phyloP scores from a whole-genome alignment of 2,113 vertebrate genomes.

The Campylomormyrus tamandua region DNA sequence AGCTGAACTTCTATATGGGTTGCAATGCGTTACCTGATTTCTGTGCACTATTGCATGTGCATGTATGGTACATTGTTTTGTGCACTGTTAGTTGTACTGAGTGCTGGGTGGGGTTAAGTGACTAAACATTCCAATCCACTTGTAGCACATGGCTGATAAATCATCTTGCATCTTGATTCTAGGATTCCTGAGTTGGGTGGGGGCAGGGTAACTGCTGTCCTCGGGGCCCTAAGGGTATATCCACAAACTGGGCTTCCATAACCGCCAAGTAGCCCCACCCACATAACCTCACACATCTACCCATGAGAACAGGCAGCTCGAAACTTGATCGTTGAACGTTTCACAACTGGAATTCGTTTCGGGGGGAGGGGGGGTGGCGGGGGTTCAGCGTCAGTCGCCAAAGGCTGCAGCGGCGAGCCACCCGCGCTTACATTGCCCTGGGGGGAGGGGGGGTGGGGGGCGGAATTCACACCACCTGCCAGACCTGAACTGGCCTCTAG shows the following conservation, averaged over 20 bases:
- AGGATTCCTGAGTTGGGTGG: not conserved
- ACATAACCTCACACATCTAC: not conserved
- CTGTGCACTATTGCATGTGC: not conserved
- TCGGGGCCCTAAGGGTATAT: not conserved
- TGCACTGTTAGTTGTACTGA: not conserved
- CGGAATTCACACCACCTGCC: not conserved
- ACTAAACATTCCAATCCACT: not conserved
- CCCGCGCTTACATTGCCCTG: not conserved
- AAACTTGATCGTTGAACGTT: not conserved
- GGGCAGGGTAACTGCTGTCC: not conserved
- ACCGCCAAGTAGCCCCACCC: not conserved
- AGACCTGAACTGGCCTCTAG: not conserved
- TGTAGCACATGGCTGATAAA: not conserved
- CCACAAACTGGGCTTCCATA: not conserved
- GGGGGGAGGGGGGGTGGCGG: not conserved
- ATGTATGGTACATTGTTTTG: not conserved
- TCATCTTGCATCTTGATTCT: not conserved
- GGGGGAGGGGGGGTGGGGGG: not conserved
- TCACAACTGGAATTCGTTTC: not conserved
- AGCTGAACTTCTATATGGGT: not conserved
- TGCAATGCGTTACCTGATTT: not conserved
- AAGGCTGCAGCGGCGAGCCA: not conserved
- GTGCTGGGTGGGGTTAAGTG: not conserved
- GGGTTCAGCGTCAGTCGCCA: not conserved
- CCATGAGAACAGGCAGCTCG: not conserved